phyloP scores from a whole-genome alignment of 1,140 invertebrate species.

The Caenorhabditis briggsae region DNA sequence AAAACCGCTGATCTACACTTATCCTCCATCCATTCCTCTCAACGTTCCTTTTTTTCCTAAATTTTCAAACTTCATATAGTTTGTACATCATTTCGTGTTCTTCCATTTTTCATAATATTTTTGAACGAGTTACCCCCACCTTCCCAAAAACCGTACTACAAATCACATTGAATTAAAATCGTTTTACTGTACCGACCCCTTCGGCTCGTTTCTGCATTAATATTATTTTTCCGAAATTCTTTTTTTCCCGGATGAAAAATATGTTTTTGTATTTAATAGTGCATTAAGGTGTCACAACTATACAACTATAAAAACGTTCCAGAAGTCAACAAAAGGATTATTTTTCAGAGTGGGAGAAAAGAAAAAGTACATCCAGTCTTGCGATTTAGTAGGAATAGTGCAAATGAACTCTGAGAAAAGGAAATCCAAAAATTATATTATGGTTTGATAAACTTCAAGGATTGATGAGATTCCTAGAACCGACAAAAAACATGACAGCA shows the following conservation, averaged over 20 bases:
- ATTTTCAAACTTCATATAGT: background rate
- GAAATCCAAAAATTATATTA: too few species aligned
- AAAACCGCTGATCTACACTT: background rate
- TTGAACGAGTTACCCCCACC: conserved; percentile 18
- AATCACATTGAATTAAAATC: background rate
- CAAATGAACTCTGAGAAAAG: too few species aligned
- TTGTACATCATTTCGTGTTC: conserved; percentile 1
- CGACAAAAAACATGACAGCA: too few species aligned
- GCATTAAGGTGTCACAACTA: background rate
- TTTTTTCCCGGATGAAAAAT: background rate
- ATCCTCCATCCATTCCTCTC: background rate
- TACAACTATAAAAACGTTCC: background rate
- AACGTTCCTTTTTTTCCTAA: background rate
- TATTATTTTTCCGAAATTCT: background rate
- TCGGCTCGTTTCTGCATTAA: background rate
- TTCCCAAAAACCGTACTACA: background rate
- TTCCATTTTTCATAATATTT: conserved; percentile 27
- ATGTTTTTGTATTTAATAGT: background rate
- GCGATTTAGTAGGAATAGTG: too few species aligned
- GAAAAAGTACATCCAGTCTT: background rate
- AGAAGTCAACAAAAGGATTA: background rate
- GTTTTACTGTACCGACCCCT: background rate
- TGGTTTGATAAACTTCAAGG: too few species aligned
- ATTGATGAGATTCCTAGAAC: too few species aligned
- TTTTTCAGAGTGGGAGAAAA: background rate